phyloP scores from a whole-genome alignment of 2,113 vertebrate species.

The Neogobius melanostomus region DNA sequence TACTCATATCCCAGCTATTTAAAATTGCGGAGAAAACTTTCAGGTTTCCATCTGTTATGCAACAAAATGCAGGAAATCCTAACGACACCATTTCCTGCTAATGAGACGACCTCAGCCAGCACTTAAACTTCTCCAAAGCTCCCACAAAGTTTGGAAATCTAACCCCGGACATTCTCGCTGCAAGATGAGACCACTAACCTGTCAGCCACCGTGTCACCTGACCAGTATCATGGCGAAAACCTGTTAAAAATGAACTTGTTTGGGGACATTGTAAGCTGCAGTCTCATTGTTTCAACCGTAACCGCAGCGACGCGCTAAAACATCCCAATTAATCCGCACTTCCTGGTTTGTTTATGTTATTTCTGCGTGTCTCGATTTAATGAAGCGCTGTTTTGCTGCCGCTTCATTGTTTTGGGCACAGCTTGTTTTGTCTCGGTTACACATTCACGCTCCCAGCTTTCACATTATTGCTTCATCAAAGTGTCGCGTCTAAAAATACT shows the following conservation, averaged over 20 bases:
- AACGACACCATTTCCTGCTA: too few species aligned
- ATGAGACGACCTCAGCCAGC: too few species aligned
- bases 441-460: constrained; percentile 48
- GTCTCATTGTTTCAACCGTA: constrained; percentile 3
- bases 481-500: constrained; percentile 48
- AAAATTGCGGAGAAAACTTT: too few species aligned
- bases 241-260: constrained; percentile 36
- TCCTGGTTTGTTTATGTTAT: constrained; percentile 12
- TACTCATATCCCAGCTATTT: too few species aligned
- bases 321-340: constrained; percentile 20
- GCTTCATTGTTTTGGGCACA: constrained; percentile 33
- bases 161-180: too few species aligned
- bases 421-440: constrained; percentile 17
- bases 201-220: too few species aligned
- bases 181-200: too few species aligned
- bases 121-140: too few species aligned
- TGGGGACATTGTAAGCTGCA: constrained; percentile 17
- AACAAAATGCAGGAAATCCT: too few species aligned
- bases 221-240: too few species aligned
- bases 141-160: too few species aligned
- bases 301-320: background rate
- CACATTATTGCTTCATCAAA: constrained; percentile 63
- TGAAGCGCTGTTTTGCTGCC: constrained; percentile 27
- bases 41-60: too few species aligned
- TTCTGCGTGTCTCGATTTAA: constrained; percentile 16